Percentiles rank a stretch among this genome's conserved stretches.
These are phyloP conservation scores for Hydropsyche betteni DNA, from an alignment of 2,888 invertebrate species.

Conservation along the genomic window DNA sequence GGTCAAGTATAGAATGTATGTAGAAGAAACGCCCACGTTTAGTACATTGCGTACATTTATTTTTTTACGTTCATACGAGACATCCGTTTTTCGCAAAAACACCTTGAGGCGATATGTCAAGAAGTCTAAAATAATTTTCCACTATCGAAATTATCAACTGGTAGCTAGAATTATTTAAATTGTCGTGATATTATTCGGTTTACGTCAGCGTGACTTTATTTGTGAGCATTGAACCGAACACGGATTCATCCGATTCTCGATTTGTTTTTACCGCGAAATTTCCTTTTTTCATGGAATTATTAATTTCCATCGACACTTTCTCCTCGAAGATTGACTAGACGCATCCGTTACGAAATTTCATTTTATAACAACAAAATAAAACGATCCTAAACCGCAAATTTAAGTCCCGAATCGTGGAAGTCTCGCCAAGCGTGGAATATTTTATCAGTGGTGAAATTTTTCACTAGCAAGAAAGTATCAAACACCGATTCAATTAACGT, in stretches of 20 bases:
- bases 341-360: constrained; percentile 24
- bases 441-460: constrained; percentile 14
- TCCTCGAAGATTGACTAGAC: neutral
- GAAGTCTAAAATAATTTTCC: no score
- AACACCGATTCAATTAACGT: no score
- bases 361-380: constrained; percentile 7
- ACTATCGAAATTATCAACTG: no score
- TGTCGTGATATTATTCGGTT: no score
- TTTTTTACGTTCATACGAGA: no score
- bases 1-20: constrained; percentile 28
- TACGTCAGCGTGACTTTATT: no score
- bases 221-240: no score
- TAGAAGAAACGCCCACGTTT: neutral
- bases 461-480: neutral
- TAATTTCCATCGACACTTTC: constrained; percentile 23
- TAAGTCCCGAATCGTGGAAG: constrained; percentile 26
- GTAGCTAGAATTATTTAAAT: no score
- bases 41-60: no score
- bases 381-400: constrained; percentile 19
- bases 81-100: constrained; percentile 7
- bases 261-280: no score
- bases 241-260: no score
- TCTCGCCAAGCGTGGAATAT: constrained; percentile 26
- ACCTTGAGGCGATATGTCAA: no score
- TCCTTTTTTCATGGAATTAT: neutral